These are phyloP conservation scores for Struthio camelus DNA, from an alignment of 2,113 vertebrate genomes.

Conservation along the genomic window DNA sequence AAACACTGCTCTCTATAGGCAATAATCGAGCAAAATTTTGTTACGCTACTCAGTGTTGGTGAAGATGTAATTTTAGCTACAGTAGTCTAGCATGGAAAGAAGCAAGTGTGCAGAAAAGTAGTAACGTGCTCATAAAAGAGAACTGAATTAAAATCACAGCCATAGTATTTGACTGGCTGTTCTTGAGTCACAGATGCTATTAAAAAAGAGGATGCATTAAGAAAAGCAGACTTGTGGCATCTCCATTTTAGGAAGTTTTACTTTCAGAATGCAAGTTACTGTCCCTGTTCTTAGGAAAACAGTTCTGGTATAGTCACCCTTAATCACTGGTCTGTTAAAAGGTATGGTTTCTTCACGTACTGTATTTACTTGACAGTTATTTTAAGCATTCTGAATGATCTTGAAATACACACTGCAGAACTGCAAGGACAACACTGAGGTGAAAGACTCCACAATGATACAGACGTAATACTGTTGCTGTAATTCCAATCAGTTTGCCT, in stretches of 20 bases:
- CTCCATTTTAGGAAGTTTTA: background rate
- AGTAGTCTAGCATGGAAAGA: background rate
- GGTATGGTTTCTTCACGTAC: background rate
- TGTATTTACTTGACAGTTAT: background rate
- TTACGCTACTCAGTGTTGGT: background rate
- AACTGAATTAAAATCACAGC: background rate
- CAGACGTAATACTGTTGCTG: background rate
- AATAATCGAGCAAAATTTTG: background rate
- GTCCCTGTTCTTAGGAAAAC: background rate
- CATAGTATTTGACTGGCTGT: background rate
- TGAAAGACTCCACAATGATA: background rate
- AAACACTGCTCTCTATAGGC: background rate
- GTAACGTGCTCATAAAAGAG: background rate
- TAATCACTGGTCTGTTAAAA: background rate
- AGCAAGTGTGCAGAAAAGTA: background rate
- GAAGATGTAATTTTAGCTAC: background rate
- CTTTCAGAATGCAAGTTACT: background rate
- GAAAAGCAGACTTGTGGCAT: background rate
- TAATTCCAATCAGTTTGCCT: background rate
- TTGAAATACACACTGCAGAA: background rate
- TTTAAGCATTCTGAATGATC: background rate
- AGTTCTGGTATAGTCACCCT: background rate
- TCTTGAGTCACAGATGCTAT: background rate
- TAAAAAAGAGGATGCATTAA: background rate
- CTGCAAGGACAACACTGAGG: background rate